Conservation (phyloP, 1,140 invertebrate genomes). For the Mizuhopecten yessoensis region DNA sequence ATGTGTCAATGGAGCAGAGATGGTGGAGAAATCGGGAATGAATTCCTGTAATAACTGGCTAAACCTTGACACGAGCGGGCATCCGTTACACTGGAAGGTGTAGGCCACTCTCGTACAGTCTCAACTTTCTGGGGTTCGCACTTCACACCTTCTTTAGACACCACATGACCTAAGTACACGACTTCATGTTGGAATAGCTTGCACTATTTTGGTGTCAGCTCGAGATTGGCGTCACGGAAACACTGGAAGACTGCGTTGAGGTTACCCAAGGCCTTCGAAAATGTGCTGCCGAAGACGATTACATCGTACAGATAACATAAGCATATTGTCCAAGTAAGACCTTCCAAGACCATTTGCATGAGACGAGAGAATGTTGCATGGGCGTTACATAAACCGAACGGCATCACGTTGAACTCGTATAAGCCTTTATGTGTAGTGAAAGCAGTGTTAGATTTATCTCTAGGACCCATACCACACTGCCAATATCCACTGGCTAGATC, state of each 20-base stretch:
- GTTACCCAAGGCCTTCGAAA: background rate
- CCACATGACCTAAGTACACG: background rate
- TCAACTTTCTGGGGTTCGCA: background rate
- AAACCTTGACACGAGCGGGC: background rate
- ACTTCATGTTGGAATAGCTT: background rate
- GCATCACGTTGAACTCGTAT: background rate
- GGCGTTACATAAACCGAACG: background rate
- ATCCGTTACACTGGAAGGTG: background rate
- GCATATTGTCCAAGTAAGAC: background rate
- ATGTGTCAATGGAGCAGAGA: background rate
- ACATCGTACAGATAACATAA: background rate
- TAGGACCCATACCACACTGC: too few species aligned
- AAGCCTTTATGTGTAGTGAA: background rate
- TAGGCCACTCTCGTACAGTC: background rate
- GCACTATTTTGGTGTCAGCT: background rate
- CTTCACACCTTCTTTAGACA: background rate
- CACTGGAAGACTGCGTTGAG: background rate
- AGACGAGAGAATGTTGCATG: too few species aligned
- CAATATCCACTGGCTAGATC: too few species aligned
- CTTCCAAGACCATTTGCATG: background rate
- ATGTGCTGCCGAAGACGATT: background rate
- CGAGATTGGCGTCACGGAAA: background rate
- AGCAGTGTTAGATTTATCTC: too few species aligned
- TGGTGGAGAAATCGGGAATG: too few species aligned
- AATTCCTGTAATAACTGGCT: background rate